Base-by-base conservation (phyloP, 2,888 invertebrate species). In the Tetragonisca angustula region DNA sequence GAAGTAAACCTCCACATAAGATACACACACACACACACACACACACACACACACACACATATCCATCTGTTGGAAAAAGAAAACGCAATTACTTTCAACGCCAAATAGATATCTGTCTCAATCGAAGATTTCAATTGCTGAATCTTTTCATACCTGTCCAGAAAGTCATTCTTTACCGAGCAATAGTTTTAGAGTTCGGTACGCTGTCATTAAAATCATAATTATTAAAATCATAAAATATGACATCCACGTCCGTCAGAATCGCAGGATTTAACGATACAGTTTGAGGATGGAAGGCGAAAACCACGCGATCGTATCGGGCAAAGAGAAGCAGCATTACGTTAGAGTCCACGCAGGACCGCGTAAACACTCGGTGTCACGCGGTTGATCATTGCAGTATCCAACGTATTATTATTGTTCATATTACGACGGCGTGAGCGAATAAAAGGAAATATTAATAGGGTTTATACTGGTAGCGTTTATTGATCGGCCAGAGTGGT, bases 361-460 rank as follows among this genome's bases (percentile, higher is more conserved):
- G 74, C 43, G 52, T 62, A 36, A 76, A 70, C 76, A 52, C 36
- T 70, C 36, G 27, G 70, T 64, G 62, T 70, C 62, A 76, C 70
- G 70, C 79, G 83, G 84, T 87, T 24, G 13, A 83, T 80, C 54
- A 67, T 54, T 79, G 75, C 70, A 21, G 56, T 72, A 64, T 68
- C 56, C 43, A 64, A 62, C n/a, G 17, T 54, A 71, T 27, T 54
- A 77, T 70, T 64, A 43, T 64, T 71, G 64, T 21, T 21, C 61
- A 43, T 65, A 64, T 77, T 71, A 71, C 49, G n/a, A 49, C 67
- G 27, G 43, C 21, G 36, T 11, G 71, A 21, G 54, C 67, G 71
- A 72, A 83, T 82, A 76, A 76, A 76, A 83, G 83, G 83, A 83
- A 83, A 83, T 72, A 83, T 82, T 83, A 83, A 83, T 83, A 71